Conservation (phyloP, 1,140 invertebrate genomes). For the Matsumurasca onukii region DNA sequence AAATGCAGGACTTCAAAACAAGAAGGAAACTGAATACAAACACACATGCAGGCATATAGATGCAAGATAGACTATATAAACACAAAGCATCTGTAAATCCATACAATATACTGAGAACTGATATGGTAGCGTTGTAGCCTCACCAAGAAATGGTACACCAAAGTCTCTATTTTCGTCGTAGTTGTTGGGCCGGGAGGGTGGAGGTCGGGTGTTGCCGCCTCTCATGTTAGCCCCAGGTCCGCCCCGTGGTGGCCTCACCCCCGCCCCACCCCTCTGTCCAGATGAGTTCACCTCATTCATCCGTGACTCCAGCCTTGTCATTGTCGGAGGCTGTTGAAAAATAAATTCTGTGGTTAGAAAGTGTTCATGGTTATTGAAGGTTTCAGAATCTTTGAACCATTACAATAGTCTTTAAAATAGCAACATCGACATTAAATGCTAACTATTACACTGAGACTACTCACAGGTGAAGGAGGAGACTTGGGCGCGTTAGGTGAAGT, state of each 20-base stretch:
- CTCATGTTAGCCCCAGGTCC: not conserved
- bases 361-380: not conserved
- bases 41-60: no score
- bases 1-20: no score
- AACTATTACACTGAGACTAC: no score
- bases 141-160: no score
- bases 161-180: slow-evolving; percentile 15
- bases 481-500: slow-evolving; percentile 47
- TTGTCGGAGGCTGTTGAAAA: slow-evolving; percentile 25
- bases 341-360: not conserved
- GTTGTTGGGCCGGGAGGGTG: not conserved
- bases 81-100: no score
- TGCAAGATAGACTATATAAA: no score
- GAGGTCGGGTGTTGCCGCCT: slow-evolving; percentile 9
- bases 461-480: slow-evolving; percentile 52
- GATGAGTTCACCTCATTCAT: slow-evolving; percentile 28
- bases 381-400: not conserved
- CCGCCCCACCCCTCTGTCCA: slow-evolving; percentile 1
- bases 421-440: not conserved
- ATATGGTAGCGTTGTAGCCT: no score
- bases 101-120: no score
- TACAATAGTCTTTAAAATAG: not conserved
- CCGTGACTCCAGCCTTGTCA: slow-evolving; percentile 16
- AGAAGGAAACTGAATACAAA: no score
- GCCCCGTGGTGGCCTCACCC: not conserved